These are phyloP conservation scores for Balaeniceps rex DNA, from an alignment of 2,113 vertebrate species.

Conservation along the genomic window DNA sequence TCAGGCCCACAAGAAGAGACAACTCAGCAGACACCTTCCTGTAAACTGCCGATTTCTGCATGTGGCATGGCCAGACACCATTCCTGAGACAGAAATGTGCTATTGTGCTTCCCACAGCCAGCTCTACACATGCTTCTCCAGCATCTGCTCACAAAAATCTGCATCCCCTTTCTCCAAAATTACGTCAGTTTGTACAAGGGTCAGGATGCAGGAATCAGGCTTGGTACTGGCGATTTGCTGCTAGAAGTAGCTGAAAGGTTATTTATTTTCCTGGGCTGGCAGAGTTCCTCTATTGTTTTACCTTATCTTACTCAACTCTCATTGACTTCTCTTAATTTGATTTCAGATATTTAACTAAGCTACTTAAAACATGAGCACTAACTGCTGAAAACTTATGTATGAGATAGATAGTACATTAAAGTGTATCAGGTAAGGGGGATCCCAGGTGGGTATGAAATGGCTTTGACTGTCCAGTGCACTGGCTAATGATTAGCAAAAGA, in stretches of 20 bases:
- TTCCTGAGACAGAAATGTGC: background rate
- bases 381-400: background rate
- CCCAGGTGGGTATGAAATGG: background rate
- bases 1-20: background rate
- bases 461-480: background rate
- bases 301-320: background rate
- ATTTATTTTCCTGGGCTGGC: background rate
- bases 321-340: background rate
- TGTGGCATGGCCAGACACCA: accelerated
- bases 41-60: background rate
- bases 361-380: background rate
- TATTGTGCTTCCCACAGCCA: background rate
- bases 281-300: background rate
- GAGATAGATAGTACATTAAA: background rate
- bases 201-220: background rate
- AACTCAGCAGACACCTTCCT: background rate
- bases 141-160: background rate
- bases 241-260: background rate
- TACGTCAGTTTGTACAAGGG: background rate
- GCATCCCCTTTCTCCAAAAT: background rate
- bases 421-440: background rate
- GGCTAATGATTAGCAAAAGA: background rate
- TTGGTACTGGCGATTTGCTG: background rate
- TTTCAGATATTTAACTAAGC: background rate
- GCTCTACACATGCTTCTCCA: background rate